Base-by-base conservation (phyloP, 2,888 invertebrate genomes). In the Drosophila hawaiiensis region DNA sequence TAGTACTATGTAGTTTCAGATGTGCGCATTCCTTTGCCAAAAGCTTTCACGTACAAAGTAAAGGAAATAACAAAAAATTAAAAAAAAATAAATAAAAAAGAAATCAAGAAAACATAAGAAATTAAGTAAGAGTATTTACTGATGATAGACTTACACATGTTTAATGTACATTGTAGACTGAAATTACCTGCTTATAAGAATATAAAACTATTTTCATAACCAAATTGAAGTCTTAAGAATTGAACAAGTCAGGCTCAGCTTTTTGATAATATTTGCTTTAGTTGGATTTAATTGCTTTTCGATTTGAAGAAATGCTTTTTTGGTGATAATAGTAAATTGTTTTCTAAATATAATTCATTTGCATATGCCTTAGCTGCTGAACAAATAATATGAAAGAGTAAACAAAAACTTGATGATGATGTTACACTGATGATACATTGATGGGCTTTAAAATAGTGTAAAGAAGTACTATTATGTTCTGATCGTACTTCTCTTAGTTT, bases 31-130 rank as follows among this genome's bases (percentile, higher is more conserved):
- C 14, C 14, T 58, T 39, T 39, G 25, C n/a, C 9, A 0, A n/a
- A 29, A 39, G 66, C 41, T 49, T 29, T 49, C 29, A 31, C 50
- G 31, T 35, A 60, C 29, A 60, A 22, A 29, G 19, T 53, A 22
- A 56, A 9, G 54, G 28, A 37, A 55, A 28, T 3, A 55, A 5
- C 1, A 22, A 22, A 35, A 29, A n/a, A 29, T n/a, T 25, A 4
- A 22, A 49, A 25, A 25, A 4, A 35, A 25, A 43, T 33, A 41
- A 52, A 58, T 14, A 25, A 28, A 67, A 52, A 52, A 37, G 43
- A 3, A 35, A 53, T 10, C 25, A 64, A 47, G 28, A 41, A 47
- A 31, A 37, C n/a, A n/a, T 12, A 53, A 2, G 22, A 41, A 29
- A n/a, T 37, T 3, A 12, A 12, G 16, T 3, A 49, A 49, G 6